phyloP scores from a whole-genome alignment of 1,140 invertebrate genomes.

The Aleiodes sp. region DNA sequence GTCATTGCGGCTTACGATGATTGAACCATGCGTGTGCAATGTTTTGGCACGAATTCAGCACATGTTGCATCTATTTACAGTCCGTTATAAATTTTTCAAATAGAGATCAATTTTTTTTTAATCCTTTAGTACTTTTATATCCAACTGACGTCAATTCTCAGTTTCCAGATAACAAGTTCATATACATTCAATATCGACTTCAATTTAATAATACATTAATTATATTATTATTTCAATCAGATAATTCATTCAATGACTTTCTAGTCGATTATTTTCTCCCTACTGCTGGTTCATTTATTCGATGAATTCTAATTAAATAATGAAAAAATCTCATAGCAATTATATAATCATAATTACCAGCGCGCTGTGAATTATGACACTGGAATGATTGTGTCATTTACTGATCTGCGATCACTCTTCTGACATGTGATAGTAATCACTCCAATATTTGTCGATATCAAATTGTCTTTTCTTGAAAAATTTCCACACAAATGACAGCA shows the following conservation, averaged over 20 bases:
- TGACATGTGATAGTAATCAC: conserved; percentile 7
- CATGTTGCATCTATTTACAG: not conserved
- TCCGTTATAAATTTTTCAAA: no score
- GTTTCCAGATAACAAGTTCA: no score
- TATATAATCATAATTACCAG: not conserved
- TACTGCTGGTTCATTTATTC: no score
- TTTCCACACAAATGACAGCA: not conserved
- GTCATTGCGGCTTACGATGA: not conserved
- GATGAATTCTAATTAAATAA: no score
- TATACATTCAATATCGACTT: no score
- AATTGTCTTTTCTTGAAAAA: not conserved
- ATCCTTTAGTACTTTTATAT: no score
- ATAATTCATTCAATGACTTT: no score
- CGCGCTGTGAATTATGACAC: not conserved
- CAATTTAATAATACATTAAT: no score
- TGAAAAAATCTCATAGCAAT: not conserved
- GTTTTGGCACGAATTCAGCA: not conserved
- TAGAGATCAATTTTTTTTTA: no score
- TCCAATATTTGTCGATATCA: not conserved
- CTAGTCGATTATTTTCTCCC: no score
- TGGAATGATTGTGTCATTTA: not conserved
- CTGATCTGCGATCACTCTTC: conserved; percentile 7
- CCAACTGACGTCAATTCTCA: no score
- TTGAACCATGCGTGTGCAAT: not conserved
- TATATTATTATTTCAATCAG: no score